Evolutionary conservation across 2,888 invertebrate species (phyloP), one percentile per base, ranked within the genome.

Genomic region (Zootermopsis nevadensis): DNA sequence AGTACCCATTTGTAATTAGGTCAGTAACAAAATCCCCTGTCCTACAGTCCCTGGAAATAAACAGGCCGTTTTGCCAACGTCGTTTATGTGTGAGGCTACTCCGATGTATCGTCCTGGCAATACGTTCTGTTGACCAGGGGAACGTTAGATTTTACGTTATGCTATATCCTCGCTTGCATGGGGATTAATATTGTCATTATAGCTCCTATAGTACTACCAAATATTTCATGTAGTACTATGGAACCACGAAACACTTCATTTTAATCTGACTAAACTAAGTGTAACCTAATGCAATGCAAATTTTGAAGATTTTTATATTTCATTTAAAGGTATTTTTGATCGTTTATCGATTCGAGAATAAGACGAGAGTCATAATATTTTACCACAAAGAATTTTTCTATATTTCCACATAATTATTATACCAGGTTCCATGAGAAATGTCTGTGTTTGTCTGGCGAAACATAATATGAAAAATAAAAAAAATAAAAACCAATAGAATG

Each of bases 101-200:
- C 1, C 60, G 27, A 27, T 60, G 6, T 60, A 60, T 4, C 60
- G 3, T n/a, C 60, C 24, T n/a, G n/a, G n/a, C 27, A 4, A 60
- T 6, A n/a, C n/a, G 27, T 38, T 69, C 69, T 69, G 10, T 33
- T 4, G 74, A n/a, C 2, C 7, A 27, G n/a, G n/a, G 27, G 60
- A 48, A 38, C 74, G 33, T 74, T 74, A 74, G 74, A 74, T 74
- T 74, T 74, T 38, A 74, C 38, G 74, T 33, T 74, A 22, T 33
- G 27, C 69, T 10, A 15, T 33, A 31, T 33, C 69, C 69, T 33
- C 24, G 10, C 69, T 69, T 33, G 69, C 33, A 22, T 22, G 38
- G n/a, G 31, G 74, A 74, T 74, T 74, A 74, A 38, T 42, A 38
- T 38, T 74, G 38, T 74, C 42, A 42, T 42, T 38, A 38, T 2